Conservation (phyloP, 1,140 invertebrate genomes). For the Cyclina sinensis region DNA sequence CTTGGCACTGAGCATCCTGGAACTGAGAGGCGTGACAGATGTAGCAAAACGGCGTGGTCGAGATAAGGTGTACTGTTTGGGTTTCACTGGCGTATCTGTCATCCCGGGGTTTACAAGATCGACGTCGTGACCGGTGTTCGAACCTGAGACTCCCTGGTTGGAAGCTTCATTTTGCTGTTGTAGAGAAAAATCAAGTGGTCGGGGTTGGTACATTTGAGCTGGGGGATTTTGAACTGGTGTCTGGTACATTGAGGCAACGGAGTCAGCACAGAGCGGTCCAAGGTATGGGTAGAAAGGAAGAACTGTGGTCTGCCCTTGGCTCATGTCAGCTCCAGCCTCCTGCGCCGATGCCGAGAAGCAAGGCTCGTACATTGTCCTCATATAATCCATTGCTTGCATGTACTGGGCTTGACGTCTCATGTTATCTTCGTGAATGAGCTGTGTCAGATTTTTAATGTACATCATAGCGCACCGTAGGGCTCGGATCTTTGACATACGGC, state of each 20-base stretch:
- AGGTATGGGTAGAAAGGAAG: conserved; percentile 33
- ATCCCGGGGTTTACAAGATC: conserved; percentile 31
- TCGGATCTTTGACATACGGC: conserved; percentile 98
- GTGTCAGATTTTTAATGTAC: conserved; percentile 98
- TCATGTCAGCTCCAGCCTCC: background rate
- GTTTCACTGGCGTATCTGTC: background rate
- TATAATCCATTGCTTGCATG: conserved; percentile 20
- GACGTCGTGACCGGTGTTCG: background rate
- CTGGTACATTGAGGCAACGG: background rate
- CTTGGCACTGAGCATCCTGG: background rate
- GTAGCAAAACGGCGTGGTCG: background rate
- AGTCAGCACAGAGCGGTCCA: conserved; percentile 23
- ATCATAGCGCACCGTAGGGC: conserved; percentile 97
- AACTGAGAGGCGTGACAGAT: background rate
- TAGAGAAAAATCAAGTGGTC: conserved; percentile 31
- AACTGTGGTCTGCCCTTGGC: background rate
- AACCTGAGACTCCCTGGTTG: background rate
- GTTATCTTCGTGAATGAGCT: conserved; percentile 89
- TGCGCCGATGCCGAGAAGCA: background rate
- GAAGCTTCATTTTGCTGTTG: background rate
- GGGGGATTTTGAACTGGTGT: conserved; percentile 34
- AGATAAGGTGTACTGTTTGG: background rate
- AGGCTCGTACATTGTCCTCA: background rate
- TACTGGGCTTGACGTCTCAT: conserved; percentile 24
- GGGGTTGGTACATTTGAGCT: background rate